Evolutionary conservation across 2,888 invertebrate species (phyloP).

Genomic region (Fabriciana adippe): DNA sequence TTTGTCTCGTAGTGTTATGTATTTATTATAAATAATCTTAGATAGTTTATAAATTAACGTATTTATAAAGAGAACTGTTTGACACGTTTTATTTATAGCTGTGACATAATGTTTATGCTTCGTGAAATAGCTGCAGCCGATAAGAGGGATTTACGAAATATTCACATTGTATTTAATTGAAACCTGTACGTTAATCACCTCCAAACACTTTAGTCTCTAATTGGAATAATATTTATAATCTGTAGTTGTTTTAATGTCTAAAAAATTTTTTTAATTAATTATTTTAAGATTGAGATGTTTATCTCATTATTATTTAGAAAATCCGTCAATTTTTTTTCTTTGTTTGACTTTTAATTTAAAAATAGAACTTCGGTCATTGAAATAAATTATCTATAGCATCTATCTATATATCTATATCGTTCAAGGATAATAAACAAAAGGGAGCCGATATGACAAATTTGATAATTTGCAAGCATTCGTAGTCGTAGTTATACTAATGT

Average conservation of each 20-base stretch:
- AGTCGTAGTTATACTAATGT: background rate
- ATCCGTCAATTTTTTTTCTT: no score
- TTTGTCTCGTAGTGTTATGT: background rate
- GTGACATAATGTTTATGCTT: constrained; percentile 31
- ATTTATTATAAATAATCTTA: background rate
- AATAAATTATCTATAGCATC: background rate
- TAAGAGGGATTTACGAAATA: constrained; percentile 4
- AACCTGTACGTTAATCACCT: no score
- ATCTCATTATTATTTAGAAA: no score
- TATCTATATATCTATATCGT: background rate
- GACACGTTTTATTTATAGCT: constrained; percentile 35
- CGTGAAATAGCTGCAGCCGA: constrained; percentile 11
- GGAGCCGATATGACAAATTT: constrained; percentile 14
- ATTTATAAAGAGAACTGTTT: constrained; percentile 11
- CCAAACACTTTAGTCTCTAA: no score
- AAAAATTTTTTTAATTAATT: no score
- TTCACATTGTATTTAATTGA: background rate
- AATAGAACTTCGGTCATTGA: background rate
- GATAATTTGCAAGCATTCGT: constrained; percentile 10
- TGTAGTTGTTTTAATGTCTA: no score
- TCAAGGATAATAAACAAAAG: constrained; percentile 12
- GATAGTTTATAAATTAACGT: constrained; percentile 4
- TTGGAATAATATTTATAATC: no score
- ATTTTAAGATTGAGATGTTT: no score
- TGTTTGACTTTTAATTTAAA: no score